phyloP scores from a whole-genome alignment of 2,888 invertebrate species.

The Drosophila neutralis region DNA sequence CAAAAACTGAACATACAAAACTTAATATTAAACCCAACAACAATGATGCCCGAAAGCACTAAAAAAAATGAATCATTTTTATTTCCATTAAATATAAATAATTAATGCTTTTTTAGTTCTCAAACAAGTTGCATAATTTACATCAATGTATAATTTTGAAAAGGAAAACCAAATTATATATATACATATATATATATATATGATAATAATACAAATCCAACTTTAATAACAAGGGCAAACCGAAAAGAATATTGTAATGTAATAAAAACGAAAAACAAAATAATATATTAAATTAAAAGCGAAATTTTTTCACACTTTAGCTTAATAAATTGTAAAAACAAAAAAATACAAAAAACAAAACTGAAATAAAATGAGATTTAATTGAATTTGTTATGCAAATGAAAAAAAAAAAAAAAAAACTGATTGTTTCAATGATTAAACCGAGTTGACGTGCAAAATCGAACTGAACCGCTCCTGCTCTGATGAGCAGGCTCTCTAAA shows the following conservation, averaged over 20 bases:
- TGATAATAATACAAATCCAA: slow-evolving; percentile 66
- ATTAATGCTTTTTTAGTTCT: slow-evolving; percentile 84
- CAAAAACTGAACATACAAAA: slow-evolving; percentile 69
- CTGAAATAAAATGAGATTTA: slow-evolving; percentile 84
- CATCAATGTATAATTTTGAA: slow-evolving; percentile 74
- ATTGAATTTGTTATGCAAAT: slow-evolving; percentile 85
- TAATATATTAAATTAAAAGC: slow-evolving; percentile 82
- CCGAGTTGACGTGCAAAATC: no score
- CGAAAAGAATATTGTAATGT: slow-evolving; percentile 72
- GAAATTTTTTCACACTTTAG: slow-evolving; percentile 85
- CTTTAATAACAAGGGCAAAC: slow-evolving; percentile 67
- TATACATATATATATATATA: slow-evolving; percentile 21
- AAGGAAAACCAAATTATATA: slow-evolving; percentile 46
- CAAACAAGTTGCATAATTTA: slow-evolving; percentile 82
- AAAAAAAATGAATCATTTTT: slow-evolving; percentile 59
- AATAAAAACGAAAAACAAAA: slow-evolving; percentile 68
- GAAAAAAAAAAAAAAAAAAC: slow-evolving; percentile 73
- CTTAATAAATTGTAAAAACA: slow-evolving; percentile 85
- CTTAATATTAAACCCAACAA: slow-evolving; percentile 54
- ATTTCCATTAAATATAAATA: slow-evolving; percentile 81
- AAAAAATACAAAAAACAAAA: slow-evolving; percentile 79
- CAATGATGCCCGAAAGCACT: slow-evolving; percentile 51
- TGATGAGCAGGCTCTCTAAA: no score
- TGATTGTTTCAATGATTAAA: background rate
- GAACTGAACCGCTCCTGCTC: no score